These are phyloP conservation scores for Tenthredo amoena DNA, from an alignment of 2,888 invertebrate species.

Conservation along the genomic window DNA sequence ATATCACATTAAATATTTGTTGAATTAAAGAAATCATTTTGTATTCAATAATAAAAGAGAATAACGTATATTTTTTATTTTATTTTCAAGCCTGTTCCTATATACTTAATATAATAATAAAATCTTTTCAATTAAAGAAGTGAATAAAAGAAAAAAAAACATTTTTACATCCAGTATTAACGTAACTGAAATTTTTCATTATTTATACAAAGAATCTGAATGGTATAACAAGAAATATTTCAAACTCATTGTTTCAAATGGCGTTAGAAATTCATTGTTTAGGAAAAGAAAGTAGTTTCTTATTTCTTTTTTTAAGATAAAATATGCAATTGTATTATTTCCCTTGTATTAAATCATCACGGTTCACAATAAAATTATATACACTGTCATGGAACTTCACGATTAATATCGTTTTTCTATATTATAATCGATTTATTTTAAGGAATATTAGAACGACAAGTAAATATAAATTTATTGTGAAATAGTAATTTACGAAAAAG, in stretches of 20 bases:
- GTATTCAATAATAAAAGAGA: conserved; percentile 64
- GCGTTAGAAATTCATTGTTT: background rate
- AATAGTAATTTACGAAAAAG: background rate
- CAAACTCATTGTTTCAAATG: background rate
- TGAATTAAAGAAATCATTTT: conserved; percentile 60
- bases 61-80: conserved; percentile 66
- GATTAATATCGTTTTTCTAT: background rate
- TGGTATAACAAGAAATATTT: background rate
- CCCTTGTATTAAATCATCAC: background rate
- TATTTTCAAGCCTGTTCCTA: conserved; percentile 60
- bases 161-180: background rate
- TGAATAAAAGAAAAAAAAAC: background rate
- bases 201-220: background rate
- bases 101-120: background rate
- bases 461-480: background rate
- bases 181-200: background rate
- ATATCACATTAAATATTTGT: conserved; percentile 35
- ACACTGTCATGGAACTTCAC: background rate
- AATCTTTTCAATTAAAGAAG: background rate
- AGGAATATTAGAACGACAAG: background rate
- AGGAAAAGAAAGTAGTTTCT: background rate
- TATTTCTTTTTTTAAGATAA: background rate
- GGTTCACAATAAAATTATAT: background rate
- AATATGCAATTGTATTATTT: background rate
- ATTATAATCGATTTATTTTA: background rate